Percentiles rank a stretch among this genome's conserved stretches.
Conservation (phyloP, 2,888 invertebrate genomes). For the Hyalella azteca region DNA sequence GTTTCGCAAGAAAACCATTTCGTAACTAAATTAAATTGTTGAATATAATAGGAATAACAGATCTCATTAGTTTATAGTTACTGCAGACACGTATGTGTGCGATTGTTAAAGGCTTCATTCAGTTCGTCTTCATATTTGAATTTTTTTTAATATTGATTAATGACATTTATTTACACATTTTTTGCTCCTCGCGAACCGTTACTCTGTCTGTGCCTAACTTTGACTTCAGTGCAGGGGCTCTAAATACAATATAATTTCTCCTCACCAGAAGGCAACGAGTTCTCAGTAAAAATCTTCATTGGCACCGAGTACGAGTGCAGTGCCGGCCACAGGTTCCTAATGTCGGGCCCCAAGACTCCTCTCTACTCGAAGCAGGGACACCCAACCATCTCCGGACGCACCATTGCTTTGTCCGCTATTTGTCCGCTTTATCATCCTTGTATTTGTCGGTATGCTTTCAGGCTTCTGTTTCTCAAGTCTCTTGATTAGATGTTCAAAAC, state of each 20-base stretch:
- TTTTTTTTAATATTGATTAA: too few species aligned
- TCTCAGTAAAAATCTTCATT: conserved; percentile 87
- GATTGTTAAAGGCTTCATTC: too few species aligned
- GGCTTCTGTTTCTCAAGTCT: conserved; percentile 92
- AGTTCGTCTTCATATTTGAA: too few species aligned
- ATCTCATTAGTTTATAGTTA: too few species aligned
- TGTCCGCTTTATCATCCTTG: conserved; percentile 86
- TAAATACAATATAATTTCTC: too few species aligned
- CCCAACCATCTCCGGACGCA: conserved; percentile 81
- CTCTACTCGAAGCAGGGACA: conserved; percentile 74
- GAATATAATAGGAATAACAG: too few species aligned
- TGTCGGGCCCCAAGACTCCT: conserved; percentile 65
- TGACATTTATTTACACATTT: too few species aligned
- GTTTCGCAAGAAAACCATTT: too few species aligned
- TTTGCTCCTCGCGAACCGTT: too few species aligned
- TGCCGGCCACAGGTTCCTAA: conserved; percentile 83
- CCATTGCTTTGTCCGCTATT: conserved; percentile 86
- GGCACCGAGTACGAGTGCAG: conserved; percentile 98
- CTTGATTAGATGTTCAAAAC: too few species aligned
- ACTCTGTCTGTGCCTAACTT: neutral
- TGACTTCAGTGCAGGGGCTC: neutral
- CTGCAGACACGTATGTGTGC: too few species aligned
- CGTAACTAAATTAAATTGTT: too few species aligned
- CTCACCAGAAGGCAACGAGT: conserved; percentile 62
- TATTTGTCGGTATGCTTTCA: conserved; percentile 73